Percentiles rank a stretch among this genome's conserved stretches.
Conservation (phyloP, 2,113 vertebrate species). For the Bubo blakistoni region DNA sequence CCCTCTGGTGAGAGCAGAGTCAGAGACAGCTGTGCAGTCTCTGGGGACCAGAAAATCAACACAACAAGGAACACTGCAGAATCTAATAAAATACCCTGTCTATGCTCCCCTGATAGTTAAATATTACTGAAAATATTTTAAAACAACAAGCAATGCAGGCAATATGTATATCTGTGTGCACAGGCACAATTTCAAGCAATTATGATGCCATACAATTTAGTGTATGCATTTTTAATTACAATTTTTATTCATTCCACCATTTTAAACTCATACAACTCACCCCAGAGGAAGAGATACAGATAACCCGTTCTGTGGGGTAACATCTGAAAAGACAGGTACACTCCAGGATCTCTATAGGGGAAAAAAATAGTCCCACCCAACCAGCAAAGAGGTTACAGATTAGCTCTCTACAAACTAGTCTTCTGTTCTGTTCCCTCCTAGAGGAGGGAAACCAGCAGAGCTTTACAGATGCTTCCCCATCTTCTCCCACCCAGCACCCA, state of each 20-base stretch:
- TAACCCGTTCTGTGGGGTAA: background rate
- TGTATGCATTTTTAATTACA: background rate
- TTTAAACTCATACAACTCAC: background rate
- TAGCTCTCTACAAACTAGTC: background rate
- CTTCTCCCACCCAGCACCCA: background rate
- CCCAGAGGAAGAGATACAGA: background rate
- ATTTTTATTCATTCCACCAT: background rate
- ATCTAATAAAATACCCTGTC: background rate
- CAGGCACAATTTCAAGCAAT: background rate
- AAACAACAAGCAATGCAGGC: background rate
- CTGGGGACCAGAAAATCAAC: background rate
- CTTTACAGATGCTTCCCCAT: background rate
- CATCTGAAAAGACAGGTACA: background rate
- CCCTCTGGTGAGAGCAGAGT: background rate
- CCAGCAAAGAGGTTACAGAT: background rate
- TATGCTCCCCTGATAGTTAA: background rate
- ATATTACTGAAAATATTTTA: background rate
- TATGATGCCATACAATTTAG: background rate
- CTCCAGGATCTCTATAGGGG: background rate
- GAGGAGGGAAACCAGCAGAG: background rate
- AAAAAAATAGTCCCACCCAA: background rate
- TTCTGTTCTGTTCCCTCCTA: background rate
- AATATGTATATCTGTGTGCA: fast-evolving
- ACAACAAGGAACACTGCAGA: background rate
- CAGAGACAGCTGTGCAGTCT: background rate